Percentiles rank a stretch among this genome's conserved stretches.
Evolutionary conservation across 2,888 invertebrate genomes (phyloP).

Genomic region (Metacarcinus magister): DNA sequence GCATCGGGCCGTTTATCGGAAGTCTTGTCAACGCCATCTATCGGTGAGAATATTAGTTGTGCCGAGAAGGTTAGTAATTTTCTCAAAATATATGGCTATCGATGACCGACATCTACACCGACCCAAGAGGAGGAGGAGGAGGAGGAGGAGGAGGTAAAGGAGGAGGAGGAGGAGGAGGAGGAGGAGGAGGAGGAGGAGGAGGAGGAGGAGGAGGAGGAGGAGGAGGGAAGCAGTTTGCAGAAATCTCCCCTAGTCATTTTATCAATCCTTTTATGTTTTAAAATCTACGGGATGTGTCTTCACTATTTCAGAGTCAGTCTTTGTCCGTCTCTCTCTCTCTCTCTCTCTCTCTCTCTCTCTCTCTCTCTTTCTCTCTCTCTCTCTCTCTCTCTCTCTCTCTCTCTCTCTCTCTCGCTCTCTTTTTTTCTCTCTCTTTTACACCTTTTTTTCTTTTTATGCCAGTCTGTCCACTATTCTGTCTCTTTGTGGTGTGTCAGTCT

Average conservation of each 20-base stretch:
- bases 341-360: not conserved
- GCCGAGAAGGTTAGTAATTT: not conserved
- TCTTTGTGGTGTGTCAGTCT: too few species aligned
- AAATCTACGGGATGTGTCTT: not conserved
- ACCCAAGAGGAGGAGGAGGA: not conserved
- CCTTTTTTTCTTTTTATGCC: too few species aligned
- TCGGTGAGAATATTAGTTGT: not conserved
- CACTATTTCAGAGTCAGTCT: not conserved
- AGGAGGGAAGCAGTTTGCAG: not conserved
- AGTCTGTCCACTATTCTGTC: too few species aligned
- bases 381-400: not conserved
- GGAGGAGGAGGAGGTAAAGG: constrained; percentile 46
- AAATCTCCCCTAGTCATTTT: not conserved
- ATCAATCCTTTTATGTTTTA: not conserved
- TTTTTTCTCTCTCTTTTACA: too few species aligned
- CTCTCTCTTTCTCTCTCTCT: not conserved
- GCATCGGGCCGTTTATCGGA: not conserved
- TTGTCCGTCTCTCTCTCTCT: not conserved
- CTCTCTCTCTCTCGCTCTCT: not conserved
- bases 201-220: constrained; percentile 54
- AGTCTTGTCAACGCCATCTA: not conserved
- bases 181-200: constrained; percentile 5
- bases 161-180: constrained; percentile 51
- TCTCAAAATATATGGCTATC: not conserved
- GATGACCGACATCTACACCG: not conserved